phyloP scores from a whole-genome alignment of 2,797 vertebrate species.

The Smutsia temminckii region DNA sequence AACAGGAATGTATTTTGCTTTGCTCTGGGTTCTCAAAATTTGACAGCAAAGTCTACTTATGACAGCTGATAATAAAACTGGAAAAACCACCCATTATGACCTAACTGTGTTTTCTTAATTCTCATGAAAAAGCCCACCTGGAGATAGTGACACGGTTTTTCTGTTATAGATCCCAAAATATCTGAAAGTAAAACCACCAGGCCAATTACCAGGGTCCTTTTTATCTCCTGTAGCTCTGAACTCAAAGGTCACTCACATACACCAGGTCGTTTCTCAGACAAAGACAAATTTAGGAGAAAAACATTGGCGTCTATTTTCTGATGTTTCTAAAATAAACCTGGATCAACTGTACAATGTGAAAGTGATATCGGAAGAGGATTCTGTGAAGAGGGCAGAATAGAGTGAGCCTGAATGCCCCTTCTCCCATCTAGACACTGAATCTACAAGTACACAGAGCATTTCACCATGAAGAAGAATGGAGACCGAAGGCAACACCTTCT shows the following conservation, averaged over 20 bases:
- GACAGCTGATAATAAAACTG: background rate
- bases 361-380: no score
- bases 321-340: constrained; percentile 28
- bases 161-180: background rate
- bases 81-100: background rate
- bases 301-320: background rate
- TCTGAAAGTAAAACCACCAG: background rate
- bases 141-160: background rate
- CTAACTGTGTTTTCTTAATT: background rate
- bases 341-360: no score
- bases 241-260: background rate
- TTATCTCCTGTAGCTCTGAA: background rate
- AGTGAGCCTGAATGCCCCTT: no score
- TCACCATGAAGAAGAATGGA: no score
- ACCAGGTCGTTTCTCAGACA: background rate
- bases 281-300: background rate
- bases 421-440: no score
- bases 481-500: no score
- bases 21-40: background rate
- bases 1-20: background rate
- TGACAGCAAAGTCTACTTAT: background rate
- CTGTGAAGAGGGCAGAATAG: no score
- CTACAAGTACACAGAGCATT: no score
- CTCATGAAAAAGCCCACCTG: background rate
- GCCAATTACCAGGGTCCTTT: background rate